phyloP scores from a whole-genome alignment of 2,113 vertebrate species.

The Thamnaconus septentrionalis region DNA sequence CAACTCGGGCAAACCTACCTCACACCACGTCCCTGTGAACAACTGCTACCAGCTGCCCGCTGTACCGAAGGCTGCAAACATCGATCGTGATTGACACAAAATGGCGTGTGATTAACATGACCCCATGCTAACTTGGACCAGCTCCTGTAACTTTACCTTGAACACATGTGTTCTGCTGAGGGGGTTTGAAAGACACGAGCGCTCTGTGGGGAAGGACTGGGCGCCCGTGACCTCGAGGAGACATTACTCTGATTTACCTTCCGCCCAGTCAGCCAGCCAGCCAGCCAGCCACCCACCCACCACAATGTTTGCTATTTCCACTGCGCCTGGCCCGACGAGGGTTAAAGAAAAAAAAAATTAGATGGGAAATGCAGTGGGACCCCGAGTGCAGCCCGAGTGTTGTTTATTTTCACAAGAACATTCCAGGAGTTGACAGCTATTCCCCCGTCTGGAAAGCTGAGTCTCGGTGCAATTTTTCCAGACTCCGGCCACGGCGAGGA shows the following conservation, averaged over 20 bases:
- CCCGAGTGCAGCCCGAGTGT: constrained; percentile 41
- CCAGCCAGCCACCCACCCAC: no score
- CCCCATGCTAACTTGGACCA: constrained; percentile 56
- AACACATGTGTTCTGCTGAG: constrained; percentile 78
- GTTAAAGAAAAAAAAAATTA: constrained; percentile 41
- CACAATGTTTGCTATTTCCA: no score
- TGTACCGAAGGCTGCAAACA: constrained; percentile 42
- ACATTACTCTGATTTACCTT: constrained; percentile 74
- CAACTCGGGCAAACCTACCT: no score
- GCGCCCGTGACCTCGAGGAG: constrained; percentile 66
- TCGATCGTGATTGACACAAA: constrained; percentile 64
- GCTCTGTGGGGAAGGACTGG: constrained; percentile 70
- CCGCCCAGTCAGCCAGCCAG: no score
- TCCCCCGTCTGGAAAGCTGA: constrained; percentile 65
- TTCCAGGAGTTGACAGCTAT: constrained; percentile 75
- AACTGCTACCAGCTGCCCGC: constrained; percentile 15
- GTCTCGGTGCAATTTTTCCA: constrained; percentile 64
- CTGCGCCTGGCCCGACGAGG: constrained; percentile 12
- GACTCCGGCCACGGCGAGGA: constrained; percentile 56
- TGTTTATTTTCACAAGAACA: constrained; percentile 79
- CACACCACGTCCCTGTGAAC: neutral
- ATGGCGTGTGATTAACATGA: constrained; percentile 66
- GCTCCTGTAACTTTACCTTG: constrained; percentile 69
- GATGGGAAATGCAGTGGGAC: constrained; percentile 41
- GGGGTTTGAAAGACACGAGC: constrained; percentile 74